Evolutionary conservation across 2,113 vertebrate species (phyloP).

Genomic region (Festucalex cinctus): DNA sequence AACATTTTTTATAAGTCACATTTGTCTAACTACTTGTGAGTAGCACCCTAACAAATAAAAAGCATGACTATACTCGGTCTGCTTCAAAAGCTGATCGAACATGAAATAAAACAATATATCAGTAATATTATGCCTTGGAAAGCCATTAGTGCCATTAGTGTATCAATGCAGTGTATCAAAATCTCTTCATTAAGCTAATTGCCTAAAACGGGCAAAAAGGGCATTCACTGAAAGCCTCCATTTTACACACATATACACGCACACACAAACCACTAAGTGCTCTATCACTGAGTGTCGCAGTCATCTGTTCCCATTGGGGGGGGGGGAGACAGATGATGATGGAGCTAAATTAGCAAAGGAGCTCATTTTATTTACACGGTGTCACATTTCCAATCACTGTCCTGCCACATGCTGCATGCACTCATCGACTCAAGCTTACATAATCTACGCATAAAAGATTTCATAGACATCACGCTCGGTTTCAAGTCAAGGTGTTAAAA

Average conservation of each 20-base stretch:
- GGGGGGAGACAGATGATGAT: neutral
- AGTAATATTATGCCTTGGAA: neutral
- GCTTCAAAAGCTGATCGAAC: neutral
- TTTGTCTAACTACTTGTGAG: neutral
- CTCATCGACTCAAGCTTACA: neutral
- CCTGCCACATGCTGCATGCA: slow-evolving; percentile 13
- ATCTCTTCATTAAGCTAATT: neutral
- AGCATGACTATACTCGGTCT: neutral
- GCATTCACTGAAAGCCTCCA: neutral
- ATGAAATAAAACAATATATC: neutral
- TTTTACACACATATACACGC: neutral
- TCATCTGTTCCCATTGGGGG: neutral
- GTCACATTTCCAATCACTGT: slow-evolving; percentile 7
- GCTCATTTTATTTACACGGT: slow-evolving; percentile 25
- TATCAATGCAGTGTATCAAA: neutral
- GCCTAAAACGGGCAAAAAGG: neutral
- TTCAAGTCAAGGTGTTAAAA: neutral
- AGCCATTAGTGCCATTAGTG: neutral
- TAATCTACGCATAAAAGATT: slow-evolving; percentile 11
- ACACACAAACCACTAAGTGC: slow-evolving; percentile 4
- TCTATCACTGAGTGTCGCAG: neutral
- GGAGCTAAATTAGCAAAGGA: slow-evolving; percentile 12
- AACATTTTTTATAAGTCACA: neutral
- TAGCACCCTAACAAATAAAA: neutral
- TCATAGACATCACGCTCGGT: neutral